Evolutionary conservation across 2,113 vertebrate species (phyloP).

Genomic region (Oreochromis spilurus): DNA sequence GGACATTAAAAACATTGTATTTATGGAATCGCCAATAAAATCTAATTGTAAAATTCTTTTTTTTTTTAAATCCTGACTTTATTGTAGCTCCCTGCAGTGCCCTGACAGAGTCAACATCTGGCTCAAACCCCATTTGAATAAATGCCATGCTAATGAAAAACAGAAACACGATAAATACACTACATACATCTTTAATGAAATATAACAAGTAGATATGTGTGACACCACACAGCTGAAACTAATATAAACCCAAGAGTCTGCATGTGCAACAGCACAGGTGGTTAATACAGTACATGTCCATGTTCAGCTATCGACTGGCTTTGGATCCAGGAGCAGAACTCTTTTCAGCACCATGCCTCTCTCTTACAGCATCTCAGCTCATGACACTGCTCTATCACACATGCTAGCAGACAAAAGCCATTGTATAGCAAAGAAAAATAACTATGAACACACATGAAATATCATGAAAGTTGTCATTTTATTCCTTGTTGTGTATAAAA

Average conservation of each 20-base stretch:
- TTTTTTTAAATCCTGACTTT: rapidly evolving
- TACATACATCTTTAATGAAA: neutral
- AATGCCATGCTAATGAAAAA: neutral
- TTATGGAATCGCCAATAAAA: neutral
- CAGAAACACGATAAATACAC: neutral
- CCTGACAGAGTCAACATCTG: neutral
- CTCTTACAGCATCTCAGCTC: neutral
- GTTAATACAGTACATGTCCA: neutral
- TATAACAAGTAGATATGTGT: neutral
- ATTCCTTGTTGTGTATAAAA: no score
- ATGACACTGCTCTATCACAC: neutral
- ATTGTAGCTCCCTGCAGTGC: neutral
- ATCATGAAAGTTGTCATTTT: no score
- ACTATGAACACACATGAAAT: rapidly evolving
- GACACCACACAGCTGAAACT: neutral
- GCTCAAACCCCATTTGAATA: neutral
- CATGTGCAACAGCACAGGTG: neutral
- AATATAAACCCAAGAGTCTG: neutral
- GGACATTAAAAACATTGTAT: no score
- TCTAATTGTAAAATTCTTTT: neutral
- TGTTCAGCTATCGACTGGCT: neutral
- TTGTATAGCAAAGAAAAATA: neutral
- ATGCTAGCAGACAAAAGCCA: neutral
- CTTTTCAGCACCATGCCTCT: neutral
- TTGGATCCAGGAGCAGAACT: neutral